Conservation (phyloP, 2,888 invertebrate genomes). For the Kryphioiulus occultus region DNA sequence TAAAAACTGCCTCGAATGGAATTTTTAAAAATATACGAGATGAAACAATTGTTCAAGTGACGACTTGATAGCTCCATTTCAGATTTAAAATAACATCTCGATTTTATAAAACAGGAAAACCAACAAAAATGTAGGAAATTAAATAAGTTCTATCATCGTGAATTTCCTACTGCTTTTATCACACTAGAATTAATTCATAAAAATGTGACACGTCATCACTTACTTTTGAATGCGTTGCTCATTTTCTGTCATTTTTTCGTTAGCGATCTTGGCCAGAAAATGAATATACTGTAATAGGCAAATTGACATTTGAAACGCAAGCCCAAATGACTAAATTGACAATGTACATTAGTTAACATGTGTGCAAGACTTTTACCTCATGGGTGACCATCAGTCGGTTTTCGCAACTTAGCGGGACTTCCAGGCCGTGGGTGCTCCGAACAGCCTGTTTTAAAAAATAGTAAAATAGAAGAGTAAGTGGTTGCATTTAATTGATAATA, state of each 20-base stretch:
- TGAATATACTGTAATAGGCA: constrained; percentile 61
- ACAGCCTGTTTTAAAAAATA: constrained; percentile 60
- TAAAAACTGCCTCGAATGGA: too few relatives aligned
- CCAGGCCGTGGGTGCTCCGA: constrained; percentile 63
- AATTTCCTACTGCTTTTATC: too few relatives aligned
- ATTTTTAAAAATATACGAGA: too few relatives aligned
- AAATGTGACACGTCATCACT: background rate
- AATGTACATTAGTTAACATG: background rate
- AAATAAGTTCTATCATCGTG: too few relatives aligned
- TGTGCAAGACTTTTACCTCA: constrained; percentile 58
- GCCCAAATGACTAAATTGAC: background rate
- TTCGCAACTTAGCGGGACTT: constrained; percentile 63
- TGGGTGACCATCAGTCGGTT: constrained; percentile 62
- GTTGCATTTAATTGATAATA: background rate
- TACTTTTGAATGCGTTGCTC: constrained; percentile 54
- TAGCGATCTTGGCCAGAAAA: constrained; percentile 59
- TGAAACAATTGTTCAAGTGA: too few relatives aligned
- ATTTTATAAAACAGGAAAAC: too few relatives aligned
- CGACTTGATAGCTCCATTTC: too few relatives aligned
- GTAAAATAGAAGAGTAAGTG: constrained; percentile 52
- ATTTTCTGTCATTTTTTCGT: constrained; percentile 58
- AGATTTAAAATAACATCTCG: too few relatives aligned
- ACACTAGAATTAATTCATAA: too few relatives aligned
- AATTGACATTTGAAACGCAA: constrained; percentile 20
- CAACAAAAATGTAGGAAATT: too few relatives aligned